Evolutionary conservation across 2,888 invertebrate species (phyloP), one percentile per base, ranked within the genome.

Genomic region (Pimpla rufipes): DNA sequence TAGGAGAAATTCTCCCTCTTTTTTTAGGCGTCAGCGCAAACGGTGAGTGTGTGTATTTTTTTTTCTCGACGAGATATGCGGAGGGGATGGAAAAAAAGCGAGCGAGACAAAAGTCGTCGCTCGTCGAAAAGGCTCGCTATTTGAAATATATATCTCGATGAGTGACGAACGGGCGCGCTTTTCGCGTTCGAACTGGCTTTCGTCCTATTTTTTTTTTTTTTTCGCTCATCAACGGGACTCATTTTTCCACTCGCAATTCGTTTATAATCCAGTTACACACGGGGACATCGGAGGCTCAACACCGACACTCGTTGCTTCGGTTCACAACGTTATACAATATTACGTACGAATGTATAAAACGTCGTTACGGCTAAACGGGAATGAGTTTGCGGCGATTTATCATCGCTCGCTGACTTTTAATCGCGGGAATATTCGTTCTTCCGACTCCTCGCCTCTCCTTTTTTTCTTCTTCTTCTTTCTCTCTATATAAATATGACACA

Each of bases 331-430:
- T 91, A 90, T 90, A 91, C 90, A 89, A 81, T 85, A 89, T 91
- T 91, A 91, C 88, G 90, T 93, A 93, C 91, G 93, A 93, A 93
- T 93, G 93, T 93, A 93, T 93, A 93, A 93, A 93, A 93, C 90
- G 89, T 92, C 89, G 87, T 90, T 91, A 91, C 88, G 89, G 88
- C 90, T 91, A 90, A 90, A 89, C 64, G 81, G 71, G 75, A 78
- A 78, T 74, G 79, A 70, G 42, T 70, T 71, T 37, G 57, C 47
- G 52, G 42, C 64, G 73, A 74, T 70, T 66, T 59, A 40, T 59
- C 67, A 64, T 66, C 82, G 68, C 70, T 18, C 57, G 64, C 45
- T 78, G 67, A 68, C 57, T 66, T 29, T 74, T 59, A 40, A 62
- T 77, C 57, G 73, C 52, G 74, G 47, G 74, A 79, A 73, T 79